phyloP scores from a whole-genome alignment of 2,113 vertebrate genomes.

The Solea senegalensis region DNA sequence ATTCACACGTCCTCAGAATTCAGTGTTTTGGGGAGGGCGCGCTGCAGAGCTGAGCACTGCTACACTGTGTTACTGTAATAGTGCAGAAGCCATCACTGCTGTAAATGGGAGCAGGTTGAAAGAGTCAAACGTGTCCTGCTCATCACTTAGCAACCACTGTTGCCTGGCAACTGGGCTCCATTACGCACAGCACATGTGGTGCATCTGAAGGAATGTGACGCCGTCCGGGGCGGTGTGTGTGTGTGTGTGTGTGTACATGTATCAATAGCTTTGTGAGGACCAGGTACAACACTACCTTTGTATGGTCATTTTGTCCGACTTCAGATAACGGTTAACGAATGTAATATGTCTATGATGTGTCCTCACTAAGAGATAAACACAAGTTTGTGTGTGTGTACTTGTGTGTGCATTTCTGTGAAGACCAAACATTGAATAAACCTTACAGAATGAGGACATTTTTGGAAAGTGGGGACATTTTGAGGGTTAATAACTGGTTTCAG shows the following conservation, averaged over 20 bases:
- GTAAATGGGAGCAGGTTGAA: slow-evolving; percentile 63
- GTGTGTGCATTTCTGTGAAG: too few relatives aligned
- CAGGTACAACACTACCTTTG: too few relatives aligned
- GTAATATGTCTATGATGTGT: too few relatives aligned
- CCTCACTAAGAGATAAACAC: too few relatives aligned
- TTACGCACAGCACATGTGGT: slow-evolving; percentile 58
- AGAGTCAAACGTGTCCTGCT: slow-evolving; percentile 60
- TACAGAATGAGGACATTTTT: too few relatives aligned
- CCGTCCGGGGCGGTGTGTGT: slow-evolving; percentile 8
- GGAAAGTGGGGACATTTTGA: too few relatives aligned
- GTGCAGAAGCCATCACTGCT: slow-evolving; percentile 34
- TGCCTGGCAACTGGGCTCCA: slow-evolving; percentile 79
- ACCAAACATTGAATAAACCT: too few relatives aligned
- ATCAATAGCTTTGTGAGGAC: neutral
- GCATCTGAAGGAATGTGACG: slow-evolving; percentile 53
- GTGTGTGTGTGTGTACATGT: slow-evolving; percentile 9
- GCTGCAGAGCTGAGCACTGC: slow-evolving; percentile 2
- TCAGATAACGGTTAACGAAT: too few relatives aligned
- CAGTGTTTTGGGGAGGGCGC: neutral
- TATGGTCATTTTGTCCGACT: too few relatives aligned
- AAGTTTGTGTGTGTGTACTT: too few relatives aligned
- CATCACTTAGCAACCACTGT: slow-evolving; percentile 80
- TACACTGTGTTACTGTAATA: slow-evolving; percentile 24
- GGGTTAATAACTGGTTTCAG: too few relatives aligned
- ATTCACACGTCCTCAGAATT: neutral